phyloP scores from a whole-genome alignment of 30 jellyfish, hydroid and myxozoan species.

The Hydractinia symbiolongicarpus region DNA sequence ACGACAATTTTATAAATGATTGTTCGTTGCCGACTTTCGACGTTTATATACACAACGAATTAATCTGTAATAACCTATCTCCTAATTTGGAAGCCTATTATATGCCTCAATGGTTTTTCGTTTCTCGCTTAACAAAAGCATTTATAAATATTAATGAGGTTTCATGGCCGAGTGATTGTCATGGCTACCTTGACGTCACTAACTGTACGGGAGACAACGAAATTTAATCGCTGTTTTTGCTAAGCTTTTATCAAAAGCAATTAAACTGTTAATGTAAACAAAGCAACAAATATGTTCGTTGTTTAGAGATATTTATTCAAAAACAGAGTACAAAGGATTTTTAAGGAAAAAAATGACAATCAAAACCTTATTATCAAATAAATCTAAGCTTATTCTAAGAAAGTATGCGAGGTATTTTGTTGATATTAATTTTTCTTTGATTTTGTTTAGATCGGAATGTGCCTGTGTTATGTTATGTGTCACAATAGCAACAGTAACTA shows the following conservation, averaged over 20 bases:
- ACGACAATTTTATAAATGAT: slow-evolving; percentile 2
- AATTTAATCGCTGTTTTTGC: too few relatives aligned
- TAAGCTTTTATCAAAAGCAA: too few relatives aligned
- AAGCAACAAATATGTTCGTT: too few relatives aligned
- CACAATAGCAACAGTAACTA: slow-evolving; percentile 3
- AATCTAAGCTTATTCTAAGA: too few relatives aligned
- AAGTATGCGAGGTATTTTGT: too few relatives aligned
- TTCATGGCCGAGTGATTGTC: slow-evolving; percentile 23
- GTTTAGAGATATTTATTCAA: too few relatives aligned
- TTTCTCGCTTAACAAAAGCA: neutral
- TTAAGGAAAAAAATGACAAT: too few relatives aligned
- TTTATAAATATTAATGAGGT: slow-evolving; percentile 14
- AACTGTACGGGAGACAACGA: too few relatives aligned
- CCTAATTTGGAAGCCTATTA: slow-evolving; percentile 12
- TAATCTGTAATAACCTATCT: slow-evolving; percentile 8
- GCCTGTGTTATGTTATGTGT: neutral
- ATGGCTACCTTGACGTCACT: neutral
- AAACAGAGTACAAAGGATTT: too few relatives aligned
- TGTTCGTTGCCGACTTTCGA: slow-evolving; percentile 12
- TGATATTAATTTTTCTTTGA: neutral
- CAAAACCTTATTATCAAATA: too few relatives aligned
- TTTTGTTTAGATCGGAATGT: neutral
- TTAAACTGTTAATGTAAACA: too few relatives aligned
- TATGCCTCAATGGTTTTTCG: slow-evolving; percentile 10
- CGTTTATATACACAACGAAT: neutral